Percentiles rank a stretch among this genome's conserved stretches.
phyloP scores from a whole-genome alignment of 2,888 invertebrate genomes.

The Drosophila mettleri region DNA sequence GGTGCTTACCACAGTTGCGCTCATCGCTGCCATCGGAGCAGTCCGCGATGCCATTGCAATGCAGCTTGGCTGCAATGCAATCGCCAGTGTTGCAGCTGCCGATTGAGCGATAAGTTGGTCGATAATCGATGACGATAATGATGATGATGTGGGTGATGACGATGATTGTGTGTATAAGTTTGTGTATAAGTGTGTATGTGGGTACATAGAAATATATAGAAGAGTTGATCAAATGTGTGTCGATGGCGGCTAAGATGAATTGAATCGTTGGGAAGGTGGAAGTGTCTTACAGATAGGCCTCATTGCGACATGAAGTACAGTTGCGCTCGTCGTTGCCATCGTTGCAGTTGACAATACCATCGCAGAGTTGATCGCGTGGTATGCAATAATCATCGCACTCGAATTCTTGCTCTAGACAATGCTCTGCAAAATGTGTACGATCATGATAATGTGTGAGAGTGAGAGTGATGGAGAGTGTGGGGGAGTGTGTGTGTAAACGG shows the following conservation, averaged over 20 bases:
- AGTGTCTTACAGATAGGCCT: constrained; percentile 84
- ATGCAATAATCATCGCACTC: constrained; percentile 88
- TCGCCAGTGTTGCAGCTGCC: constrained; percentile 87
- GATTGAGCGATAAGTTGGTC: constrained; percentile 36
- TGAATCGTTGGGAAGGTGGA: neutral
- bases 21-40: constrained; percentile 89
- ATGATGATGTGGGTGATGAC: constrained; percentile 29
- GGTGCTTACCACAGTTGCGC: constrained; percentile 86
- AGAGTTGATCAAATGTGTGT: constrained; percentile 9
- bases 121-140: constrained; percentile 30
- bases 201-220: constrained; percentile 31
- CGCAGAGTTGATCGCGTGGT: constrained; percentile 86
- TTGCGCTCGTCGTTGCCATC: constrained; percentile 86
- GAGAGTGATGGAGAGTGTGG: constrained; percentile 10
- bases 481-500: constrained; percentile 14
- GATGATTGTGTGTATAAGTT: constrained; percentile 26
- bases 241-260: neutral
- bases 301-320: constrained; percentile 84
- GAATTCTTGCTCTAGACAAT: constrained; percentile 85
- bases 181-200: constrained; percentile 10
- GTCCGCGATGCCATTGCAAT: constrained; percentile 87
- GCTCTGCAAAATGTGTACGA: constrained; percentile 71
- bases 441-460: constrained; percentile 32
- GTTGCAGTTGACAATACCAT: constrained; percentile 86
- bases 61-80: constrained; percentile 87